A percentile compares a stretch with the other conserved stretches of the same genome.
These are phyloP conservation scores for Cossypha polioptera DNA, from an alignment of 2,797 vertebrate genomes.

Conservation along the genomic window DNA sequence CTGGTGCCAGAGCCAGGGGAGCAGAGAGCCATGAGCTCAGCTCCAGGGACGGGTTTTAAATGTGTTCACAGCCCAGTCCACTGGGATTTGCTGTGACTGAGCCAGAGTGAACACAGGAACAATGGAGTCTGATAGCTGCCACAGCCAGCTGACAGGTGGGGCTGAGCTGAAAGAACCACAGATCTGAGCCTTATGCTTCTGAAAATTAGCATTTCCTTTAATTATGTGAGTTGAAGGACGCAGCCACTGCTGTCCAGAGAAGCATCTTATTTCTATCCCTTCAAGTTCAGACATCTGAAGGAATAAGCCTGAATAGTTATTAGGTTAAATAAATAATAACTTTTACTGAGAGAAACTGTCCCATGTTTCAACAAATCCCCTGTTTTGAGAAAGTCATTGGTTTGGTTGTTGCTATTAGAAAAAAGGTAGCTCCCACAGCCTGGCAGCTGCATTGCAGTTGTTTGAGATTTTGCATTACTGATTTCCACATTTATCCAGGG, in stretches of 20 bases:
- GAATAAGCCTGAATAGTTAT: not conserved
- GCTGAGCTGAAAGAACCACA: not conserved
- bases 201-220: not conserved
- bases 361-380: accelerated
- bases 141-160: not conserved
- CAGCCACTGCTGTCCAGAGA: not conserved
- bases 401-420: not conserved
- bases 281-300: not conserved
- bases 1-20: not conserved
- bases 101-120: not conserved
- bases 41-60: not conserved
- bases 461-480: not conserved
- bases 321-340: not conserved
- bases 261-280: not conserved
- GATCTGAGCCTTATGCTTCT: not conserved
- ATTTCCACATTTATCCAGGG: not conserved
- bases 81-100: not conserved
- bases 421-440: not conserved
- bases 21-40: not conserved
- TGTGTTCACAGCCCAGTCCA: accelerated
- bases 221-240: not conserved
- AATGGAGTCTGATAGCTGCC: not conserved
- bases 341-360: not conserved
- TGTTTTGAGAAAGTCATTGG: not conserved
- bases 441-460: not conserved